Evolutionary conservation across 2,888 invertebrate species (phyloP), one percentile per base, ranked within the genome.

Genomic region (Mythimna ferrago): DNA sequence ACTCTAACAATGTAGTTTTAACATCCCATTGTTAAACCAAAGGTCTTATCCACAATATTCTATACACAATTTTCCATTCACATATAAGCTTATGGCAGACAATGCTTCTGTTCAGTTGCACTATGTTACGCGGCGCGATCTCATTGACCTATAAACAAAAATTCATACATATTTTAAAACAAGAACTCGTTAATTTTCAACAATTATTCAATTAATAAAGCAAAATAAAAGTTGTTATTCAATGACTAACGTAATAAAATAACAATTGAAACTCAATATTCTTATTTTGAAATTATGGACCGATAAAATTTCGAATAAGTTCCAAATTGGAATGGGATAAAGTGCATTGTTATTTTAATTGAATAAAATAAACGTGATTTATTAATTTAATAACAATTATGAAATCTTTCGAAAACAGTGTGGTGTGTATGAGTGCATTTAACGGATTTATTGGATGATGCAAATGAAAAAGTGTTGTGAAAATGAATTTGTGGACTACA

Each of bases 41-140:
- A 62, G 54, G 86, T 71, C 88, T 54, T 86, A 86, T 95, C 96
- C 92, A 93, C n/a, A 84, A 76, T 84, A 92, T 85, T 87, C 91
- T 89, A 65, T 75, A 88, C 72, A 54, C 75, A 80, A 87, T 91
- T 91, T 93, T 89, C 90, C 92, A 92, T 91, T 92, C 93, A 92
- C 94, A 95, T 96, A 96, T 95, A 96, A 96, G 93, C 92, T 93
- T 94, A 95, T 92, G 91, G 92, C 91, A 90, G 89, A 93, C 93
- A 93, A 92, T 93, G 90, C 92, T 87, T 87, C 92, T 89, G 94
- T 93, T 95, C 95, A 96, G 96, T 96, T 90, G 90, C 83, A 86
- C 88, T 89, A 92, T 90, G 89, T 89, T 88, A 91, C 93, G 92
- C 92, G 92, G 88, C 80, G 89, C 89, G 91, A 91, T 93, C 92